Base-by-base conservation (phyloP, 2,113 vertebrate species). In the Rhodinocichla rosea region DNA sequence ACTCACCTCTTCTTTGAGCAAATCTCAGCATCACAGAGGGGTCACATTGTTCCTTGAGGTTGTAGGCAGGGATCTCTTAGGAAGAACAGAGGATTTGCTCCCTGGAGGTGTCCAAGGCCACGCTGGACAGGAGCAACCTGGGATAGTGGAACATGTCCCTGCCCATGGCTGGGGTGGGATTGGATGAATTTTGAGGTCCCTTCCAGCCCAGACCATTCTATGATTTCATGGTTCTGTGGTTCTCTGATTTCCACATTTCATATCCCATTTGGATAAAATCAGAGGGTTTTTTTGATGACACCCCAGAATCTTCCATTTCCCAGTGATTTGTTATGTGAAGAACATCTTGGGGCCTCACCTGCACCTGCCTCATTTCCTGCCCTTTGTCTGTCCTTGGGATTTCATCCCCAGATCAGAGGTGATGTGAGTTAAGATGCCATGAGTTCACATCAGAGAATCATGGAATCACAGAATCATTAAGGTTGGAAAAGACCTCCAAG, bases 271-370 rank as follows among this genome's bases (percentile, higher is more conserved):
- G 47, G 22, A 59, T n/a, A 18, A 70, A 74, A 78, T 40, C 32
- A 20, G 3, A 8, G 7, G 2, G 0, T 0, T 39, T 76, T 53
- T 59, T 33, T 7, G 13, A 15, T 13, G 45, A 11, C 16, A 35
- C 10, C 24, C 15, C 35, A 19, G 74, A 67, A 40, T 57, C 11
- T 49, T n/a, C 21, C 2, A 7, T 35, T 69, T 83, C 53, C 39
- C 45, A 15, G 10, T 8, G 44, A 15, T 0, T 1, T 1, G 27
- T 14, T 83, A 35, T 1, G 1, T 19, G 47, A 59, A 45, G 44
- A 74, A 7, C 18, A 11, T 16, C 60, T 59, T 11, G 30, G 37
- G 45, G 32, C 20, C 16, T 76, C 13, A 12, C 6, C 32, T 47
- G 45, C 0, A 0, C 33, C n/a, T 63, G 62, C 40, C 56, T 68